phyloP scores from a whole-genome alignment of 2,888 invertebrate species.

The Norana najaformis region DNA sequence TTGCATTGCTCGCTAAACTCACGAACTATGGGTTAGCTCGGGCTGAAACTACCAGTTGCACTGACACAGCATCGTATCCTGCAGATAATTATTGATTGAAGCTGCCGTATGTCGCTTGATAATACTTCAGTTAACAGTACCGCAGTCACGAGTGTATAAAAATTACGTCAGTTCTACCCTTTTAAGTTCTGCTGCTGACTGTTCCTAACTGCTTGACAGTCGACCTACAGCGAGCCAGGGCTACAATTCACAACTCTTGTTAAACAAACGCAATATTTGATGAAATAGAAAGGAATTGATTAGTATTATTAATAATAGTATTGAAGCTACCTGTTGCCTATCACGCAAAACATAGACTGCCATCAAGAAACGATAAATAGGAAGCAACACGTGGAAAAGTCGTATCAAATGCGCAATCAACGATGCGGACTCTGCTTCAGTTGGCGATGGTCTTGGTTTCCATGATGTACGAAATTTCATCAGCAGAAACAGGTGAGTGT shows the following conservation, averaged over 20 bases:
- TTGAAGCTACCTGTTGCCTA: background rate
- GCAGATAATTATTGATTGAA: no score
- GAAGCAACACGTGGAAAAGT: no score
- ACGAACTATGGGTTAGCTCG: no score
- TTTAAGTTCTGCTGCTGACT: background rate
- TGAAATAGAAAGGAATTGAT: background rate
- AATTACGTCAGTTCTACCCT: no score
- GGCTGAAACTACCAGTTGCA: no score
- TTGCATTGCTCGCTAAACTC: no score
- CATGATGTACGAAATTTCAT: background rate
- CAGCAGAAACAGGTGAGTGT: background rate
- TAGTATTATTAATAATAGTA: background rate
- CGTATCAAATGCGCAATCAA: background rate
- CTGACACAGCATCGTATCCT: no score
- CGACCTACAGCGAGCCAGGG: background rate
- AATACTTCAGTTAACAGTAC: no score
- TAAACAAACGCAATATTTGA: background rate
- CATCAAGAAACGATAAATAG: no score
- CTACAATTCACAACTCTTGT: background rate
- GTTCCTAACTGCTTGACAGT: background rate
- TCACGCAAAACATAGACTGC: no score
- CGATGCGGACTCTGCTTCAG: slow-evolving; percentile 4
- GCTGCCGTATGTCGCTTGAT: no score
- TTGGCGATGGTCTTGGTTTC: background rate
- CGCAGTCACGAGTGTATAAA: no score